Conservation (phyloP, 2,888 invertebrate species). For the Proisotoma minuta region DNA sequence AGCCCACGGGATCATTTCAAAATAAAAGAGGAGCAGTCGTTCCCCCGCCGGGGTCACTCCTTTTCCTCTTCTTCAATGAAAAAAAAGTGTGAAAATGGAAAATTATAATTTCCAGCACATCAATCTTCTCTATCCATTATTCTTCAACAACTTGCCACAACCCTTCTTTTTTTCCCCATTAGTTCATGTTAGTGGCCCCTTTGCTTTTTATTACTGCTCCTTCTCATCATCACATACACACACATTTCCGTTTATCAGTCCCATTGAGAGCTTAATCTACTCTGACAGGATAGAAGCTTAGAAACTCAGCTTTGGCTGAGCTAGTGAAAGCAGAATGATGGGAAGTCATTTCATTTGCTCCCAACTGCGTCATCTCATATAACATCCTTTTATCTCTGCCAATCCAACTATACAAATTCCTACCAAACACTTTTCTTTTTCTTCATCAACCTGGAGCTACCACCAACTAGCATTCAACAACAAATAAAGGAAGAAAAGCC, state of each 20-base stretch:
- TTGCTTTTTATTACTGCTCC: not conserved
- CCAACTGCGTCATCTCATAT: not conserved
- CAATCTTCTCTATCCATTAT: not conserved
- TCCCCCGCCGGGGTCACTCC: not conserved
- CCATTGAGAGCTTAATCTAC: not conserved
- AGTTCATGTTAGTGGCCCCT: not conserved
- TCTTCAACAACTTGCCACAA: too few relatives aligned
- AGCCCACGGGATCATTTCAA: too few relatives aligned
- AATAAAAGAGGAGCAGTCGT: not conserved
- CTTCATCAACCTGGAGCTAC: too few relatives aligned
- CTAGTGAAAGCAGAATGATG: not conserved
- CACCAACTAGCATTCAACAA: too few relatives aligned
- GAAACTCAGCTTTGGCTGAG: not conserved
- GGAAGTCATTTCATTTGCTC: not conserved
- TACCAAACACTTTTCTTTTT: conserved; percentile 1
- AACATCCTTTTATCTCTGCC: not conserved
- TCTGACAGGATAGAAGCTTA: not conserved
- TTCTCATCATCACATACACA: not conserved
- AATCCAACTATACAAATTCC: conserved; percentile 2
- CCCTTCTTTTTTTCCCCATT: too few relatives aligned
- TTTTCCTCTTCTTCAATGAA: not conserved
- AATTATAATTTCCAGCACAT: not conserved
- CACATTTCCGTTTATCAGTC: not conserved
- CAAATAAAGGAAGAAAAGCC: conserved; percentile 1
- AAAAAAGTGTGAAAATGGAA: not conserved